A percentile compares a stretch with the other conserved stretches of the same genome.
phyloP scores from a whole-genome alignment of 2,113 vertebrate species.

The Sterna hirundo region DNA sequence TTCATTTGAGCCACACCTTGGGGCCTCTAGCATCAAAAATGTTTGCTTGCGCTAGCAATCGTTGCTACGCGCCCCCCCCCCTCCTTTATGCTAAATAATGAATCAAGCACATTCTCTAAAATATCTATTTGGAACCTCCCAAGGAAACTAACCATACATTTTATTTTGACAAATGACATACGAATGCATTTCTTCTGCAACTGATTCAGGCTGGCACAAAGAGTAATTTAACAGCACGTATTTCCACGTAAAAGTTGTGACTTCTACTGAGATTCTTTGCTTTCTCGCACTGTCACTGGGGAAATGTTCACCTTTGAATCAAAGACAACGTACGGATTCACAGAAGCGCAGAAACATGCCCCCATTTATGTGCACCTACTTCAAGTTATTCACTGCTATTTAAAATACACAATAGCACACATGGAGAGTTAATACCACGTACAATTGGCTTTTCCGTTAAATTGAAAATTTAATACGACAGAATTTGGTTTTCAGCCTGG shows the following conservation, averaged over 20 bases:
- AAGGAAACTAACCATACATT: background rate
- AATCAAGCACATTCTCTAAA: background rate
- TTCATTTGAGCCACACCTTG: background rate
- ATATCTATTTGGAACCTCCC: background rate
- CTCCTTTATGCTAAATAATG: background rate
- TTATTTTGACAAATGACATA: background rate
- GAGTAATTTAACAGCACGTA: background rate
- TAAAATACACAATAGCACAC: background rate
- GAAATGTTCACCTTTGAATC: background rate
- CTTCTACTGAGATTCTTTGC: background rate
- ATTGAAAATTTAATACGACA: constrained; percentile 1
- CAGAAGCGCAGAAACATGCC: background rate
- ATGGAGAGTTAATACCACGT: background rate
- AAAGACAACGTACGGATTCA: background rate
- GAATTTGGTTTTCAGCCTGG: background rate
- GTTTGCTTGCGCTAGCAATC: background rate
- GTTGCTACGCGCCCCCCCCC: background rate
- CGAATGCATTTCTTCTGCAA: background rate
- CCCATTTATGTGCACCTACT: background rate
- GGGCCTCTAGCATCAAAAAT: background rate
- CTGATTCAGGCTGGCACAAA: background rate
- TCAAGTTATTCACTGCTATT: background rate
- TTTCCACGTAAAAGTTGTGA: background rate
- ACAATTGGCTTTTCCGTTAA: background rate
- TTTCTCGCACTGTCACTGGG: background rate